Evolutionary conservation across 1,140 invertebrate species (phyloP), one percentile per base, ranked within the genome.

Genomic region (Drosophila nikananu): DNA sequence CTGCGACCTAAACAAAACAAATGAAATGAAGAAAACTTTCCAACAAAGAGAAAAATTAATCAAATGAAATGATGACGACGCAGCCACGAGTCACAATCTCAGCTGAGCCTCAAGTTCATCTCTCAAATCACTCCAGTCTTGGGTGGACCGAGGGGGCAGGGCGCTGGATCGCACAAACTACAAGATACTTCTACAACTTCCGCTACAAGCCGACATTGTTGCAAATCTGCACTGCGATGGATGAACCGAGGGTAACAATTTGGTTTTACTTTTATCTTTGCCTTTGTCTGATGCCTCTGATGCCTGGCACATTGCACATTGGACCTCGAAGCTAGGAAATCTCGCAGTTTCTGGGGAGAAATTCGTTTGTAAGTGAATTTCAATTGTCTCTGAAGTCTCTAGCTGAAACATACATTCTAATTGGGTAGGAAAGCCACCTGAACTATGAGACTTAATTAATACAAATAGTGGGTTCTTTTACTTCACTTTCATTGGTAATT

Each of bases 51-150:
- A 79, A 73, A 80, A 87, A 90, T 87, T 87, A 90, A 87, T 87
- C 86, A 87, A 87, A 87, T 75, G 84, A 75, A 87, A 87, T 75
- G 84, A 75, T 87, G 86, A 89, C 83, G 80, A 76, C 71, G 63
- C 49, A 63, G 71, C 61, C 67, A 80, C 66, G 75, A 80, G 77
- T 78, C 51, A 71, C 67, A 75, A 71, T 66, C 76, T 71, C 57
- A 68, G 77, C 67, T 75, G 83, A 80, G 80, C 86, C 83, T 81
- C 84, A 87, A 87, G 84, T 89, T 87, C 84, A 89, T 87, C 81
- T 81, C 35, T 23, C 72, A 55, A 54, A 74, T 60, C 66, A 72
- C 60, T 73, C 52, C 54, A 32, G 19, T 58, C 13, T 5, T 0
- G 62, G 57, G 21, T 15, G 27, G 7, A 27, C 13, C 15, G 52